Percentiles rank a stretch among this genome's conserved stretches.
Evolutionary conservation across 2,888 invertebrate genomes (phyloP).

Genomic region (Nomada fucata): DNA sequence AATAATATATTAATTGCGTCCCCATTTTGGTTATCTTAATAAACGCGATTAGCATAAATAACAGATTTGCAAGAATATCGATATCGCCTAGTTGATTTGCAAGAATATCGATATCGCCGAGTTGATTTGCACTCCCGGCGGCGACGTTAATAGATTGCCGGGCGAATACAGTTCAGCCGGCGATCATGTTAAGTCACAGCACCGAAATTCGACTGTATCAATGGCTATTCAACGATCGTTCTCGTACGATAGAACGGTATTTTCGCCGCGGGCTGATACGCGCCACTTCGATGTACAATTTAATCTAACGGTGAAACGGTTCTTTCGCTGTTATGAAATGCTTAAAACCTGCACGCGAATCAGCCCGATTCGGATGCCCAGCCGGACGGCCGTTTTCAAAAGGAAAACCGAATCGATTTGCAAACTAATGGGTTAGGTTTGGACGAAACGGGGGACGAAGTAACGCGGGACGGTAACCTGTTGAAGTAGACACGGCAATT

Average conservation of each 20-base stretch:
- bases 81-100: constrained; percentile 35
- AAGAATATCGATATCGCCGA: constrained; percentile 37
- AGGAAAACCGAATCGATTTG: constrained; percentile 29
- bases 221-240: constrained; percentile 8
- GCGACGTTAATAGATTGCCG: constrained; percentile 32
- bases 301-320: constrained; percentile 29
- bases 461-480: background rate
- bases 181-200: constrained; percentile 14
- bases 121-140: constrained; percentile 24
- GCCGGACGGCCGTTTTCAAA: constrained; percentile 5
- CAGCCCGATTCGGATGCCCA: constrained; percentile 5
- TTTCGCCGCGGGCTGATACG: constrained; percentile 27
- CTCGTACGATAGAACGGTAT: constrained; percentile 31
- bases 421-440: constrained; percentile 1
- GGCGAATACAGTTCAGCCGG: constrained; percentile 31
- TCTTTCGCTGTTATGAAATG: constrained; percentile 42
- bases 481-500: background rate
- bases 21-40: constrained; percentile 37
- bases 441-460: background rate
- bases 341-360: constrained; percentile 19
- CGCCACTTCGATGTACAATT: constrained; percentile 41
- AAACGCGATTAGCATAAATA: constrained; percentile 57
- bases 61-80: constrained; percentile 19
- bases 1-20: constrained; percentile 46
- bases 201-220: constrained; percentile 36